phyloP scores from a whole-genome alignment of 2,797 vertebrate species.

The Sphenodon punctatus region DNA sequence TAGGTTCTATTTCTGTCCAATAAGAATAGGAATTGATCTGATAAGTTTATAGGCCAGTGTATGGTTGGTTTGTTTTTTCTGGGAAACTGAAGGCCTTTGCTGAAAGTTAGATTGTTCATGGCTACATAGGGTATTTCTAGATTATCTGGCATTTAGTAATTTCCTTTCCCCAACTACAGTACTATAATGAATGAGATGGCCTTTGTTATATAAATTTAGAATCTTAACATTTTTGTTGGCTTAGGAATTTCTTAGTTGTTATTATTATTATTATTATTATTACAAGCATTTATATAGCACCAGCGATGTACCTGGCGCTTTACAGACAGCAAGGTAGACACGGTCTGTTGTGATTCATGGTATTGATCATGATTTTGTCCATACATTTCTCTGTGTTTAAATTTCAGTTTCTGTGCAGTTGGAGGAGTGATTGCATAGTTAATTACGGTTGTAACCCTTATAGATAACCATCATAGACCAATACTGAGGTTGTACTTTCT shows the following conservation, averaged over 20 bases:
- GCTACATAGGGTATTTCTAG: too few species aligned
- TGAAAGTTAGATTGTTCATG: slow-evolving; percentile 17
- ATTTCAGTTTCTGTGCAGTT: slow-evolving; percentile 5
- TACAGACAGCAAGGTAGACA: neutral
- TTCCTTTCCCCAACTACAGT: neutral
- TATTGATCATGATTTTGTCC: neutral
- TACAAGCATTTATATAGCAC: too few species aligned
- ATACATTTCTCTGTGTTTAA: neutral
- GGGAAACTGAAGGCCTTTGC: slow-evolving; percentile 3
- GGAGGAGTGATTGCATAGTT: neutral
- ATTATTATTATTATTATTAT: too few species aligned
- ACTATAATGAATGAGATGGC: too few species aligned
- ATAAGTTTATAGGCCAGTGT: slow-evolving; percentile 13
- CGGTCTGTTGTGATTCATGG: too few species aligned
- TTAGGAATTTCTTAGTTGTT: neutral
- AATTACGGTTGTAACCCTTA: neutral
- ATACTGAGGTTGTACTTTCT: slow-evolving; percentile 15
- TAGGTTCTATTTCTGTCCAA: too few species aligned
- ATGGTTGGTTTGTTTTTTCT: neutral
- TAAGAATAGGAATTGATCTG: neutral
- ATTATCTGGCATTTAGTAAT: neutral
- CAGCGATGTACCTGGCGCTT: too few species aligned
- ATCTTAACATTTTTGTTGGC: neutral
- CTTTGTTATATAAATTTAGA: slow-evolving; percentile 14
- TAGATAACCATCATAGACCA: neutral